phyloP scores from a whole-genome alignment of 2,113 vertebrate species.

The Boleophthalmus pectinirostris region DNA sequence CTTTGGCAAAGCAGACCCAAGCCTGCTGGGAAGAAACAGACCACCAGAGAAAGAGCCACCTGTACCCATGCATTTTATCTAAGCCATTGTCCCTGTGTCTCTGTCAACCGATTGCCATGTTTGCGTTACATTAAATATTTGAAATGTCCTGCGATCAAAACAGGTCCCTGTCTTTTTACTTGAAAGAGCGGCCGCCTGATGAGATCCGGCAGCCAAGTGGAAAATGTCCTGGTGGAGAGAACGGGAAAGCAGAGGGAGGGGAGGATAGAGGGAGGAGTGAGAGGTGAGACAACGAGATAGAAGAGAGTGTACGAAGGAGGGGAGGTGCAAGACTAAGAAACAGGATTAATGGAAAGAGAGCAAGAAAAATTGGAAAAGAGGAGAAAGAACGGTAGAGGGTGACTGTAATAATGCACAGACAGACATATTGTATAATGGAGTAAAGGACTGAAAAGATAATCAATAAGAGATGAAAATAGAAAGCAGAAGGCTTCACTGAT shows the following conservation, averaged over 20 bases:
- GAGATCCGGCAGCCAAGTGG: constrained; percentile 45
- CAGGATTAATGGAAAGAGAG: constrained; percentile 35
- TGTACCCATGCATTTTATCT: constrained; percentile 46
- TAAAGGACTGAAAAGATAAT: constrained; percentile 12
- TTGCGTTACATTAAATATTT: constrained; percentile 49
- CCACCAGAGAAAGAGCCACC: constrained; percentile 63
- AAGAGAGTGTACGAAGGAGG: not conserved
- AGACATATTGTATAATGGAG: constrained; percentile 33
- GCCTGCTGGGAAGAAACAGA: constrained; percentile 53
- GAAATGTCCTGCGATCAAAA: constrained; percentile 31
- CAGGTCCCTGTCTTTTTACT: constrained; percentile 30
- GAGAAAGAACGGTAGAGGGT: constrained; percentile 20
- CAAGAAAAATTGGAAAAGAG: constrained; percentile 14
- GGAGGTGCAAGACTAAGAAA: constrained; percentile 1
- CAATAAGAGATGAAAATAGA: constrained; percentile 34
- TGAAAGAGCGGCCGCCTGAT: constrained; percentile 37
- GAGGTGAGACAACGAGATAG: constrained; percentile 34
- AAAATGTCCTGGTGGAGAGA: constrained; percentile 21
- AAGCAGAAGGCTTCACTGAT: constrained; percentile 14
- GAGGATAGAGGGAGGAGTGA: constrained; percentile 18
- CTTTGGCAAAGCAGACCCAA: constrained; percentile 46
- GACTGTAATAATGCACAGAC: constrained; percentile 22
- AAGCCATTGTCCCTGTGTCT: constrained; percentile 38
- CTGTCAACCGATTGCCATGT: constrained; percentile 24
- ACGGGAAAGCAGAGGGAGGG: not conserved